phyloP scores from a whole-genome alignment of 1,140 invertebrate genomes.

The Drosophila sp. region DNA sequence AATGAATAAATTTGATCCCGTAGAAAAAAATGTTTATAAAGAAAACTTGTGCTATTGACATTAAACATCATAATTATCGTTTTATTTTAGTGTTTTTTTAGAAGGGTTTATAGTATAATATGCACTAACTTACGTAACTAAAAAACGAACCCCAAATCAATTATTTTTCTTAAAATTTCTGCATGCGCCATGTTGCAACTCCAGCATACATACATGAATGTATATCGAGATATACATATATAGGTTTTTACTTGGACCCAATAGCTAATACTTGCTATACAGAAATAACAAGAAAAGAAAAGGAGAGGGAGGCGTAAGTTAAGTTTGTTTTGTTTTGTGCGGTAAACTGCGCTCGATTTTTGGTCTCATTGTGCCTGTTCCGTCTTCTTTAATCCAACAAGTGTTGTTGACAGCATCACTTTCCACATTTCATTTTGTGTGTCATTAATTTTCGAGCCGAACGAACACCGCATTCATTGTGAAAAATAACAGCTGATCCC shows the following conservation, averaged over 20 bases:
- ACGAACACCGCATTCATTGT: conserved; percentile 68
- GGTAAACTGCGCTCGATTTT: conserved; percentile 5
- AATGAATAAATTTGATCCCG: too few species aligned
- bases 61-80: too few species aligned
- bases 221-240: too few species aligned
- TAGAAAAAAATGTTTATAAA: too few species aligned
- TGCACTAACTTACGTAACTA: too few species aligned
- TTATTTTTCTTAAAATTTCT: too few species aligned
- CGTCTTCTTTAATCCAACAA: conserved; percentile 55
- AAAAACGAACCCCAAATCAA: too few species aligned
- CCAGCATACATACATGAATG: too few species aligned
- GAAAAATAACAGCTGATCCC: conserved; percentile 77
- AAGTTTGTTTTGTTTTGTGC: conserved; percentile 8
- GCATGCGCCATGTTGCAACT: too few species aligned
- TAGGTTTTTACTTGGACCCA: not conserved
- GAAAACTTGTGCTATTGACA: too few species aligned
- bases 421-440: conserved; percentile 73
- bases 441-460: conserved; percentile 75
- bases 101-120: too few species aligned
- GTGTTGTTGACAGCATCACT: conserved; percentile 79
- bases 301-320: conserved; percentile 1
- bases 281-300: not conserved
- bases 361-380: conserved; percentile 21
- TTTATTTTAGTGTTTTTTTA: too few species aligned
- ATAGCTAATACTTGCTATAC: not conserved